Evolutionary conservation across 2,113 vertebrate genomes (phyloP), one percentile per base, ranked within the genome.

Genomic region (Ictidomys tridecemlineatus): DNA sequence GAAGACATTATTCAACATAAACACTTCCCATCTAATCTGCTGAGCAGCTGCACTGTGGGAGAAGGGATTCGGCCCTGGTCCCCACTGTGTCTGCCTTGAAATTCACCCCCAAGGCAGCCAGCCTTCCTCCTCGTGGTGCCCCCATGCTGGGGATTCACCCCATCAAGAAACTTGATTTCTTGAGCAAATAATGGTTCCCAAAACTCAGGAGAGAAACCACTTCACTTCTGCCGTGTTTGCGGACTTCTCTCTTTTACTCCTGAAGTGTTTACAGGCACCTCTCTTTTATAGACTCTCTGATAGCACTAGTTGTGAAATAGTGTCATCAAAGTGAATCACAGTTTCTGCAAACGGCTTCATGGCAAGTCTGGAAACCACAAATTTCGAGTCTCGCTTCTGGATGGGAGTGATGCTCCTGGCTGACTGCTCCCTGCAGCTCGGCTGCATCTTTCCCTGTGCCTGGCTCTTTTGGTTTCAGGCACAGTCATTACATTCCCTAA

Each of bases 311-410:
- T 78, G 56, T 92, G 96, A 96, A 97, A 93, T 5, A 0, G 87
- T 88, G 95, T 97, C 98, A 97, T 95, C 97, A 98, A 98, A 48
- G 77, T 85, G 87, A 98, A 97, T 85, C 95, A 96, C 85, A 76
- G 69, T 79, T 88, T 95, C 95, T 96, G 86, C 91, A 97, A 95
- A 90, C 93, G 88, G 95, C 86, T 97, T 97, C 91, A 87, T 72
- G 89, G 95, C 79, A 83, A 97, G 95, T 95, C 30, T 61, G 63
- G 94, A 95, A 95, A 91, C 63, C 76, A 63, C 22, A 95, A 51
- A 45, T 72, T 94, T 93, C 8, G 53, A n/a, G 39, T 11, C 2
- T 4, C 34, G 0, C 56, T 56, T 20, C 39, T 20, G 0, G 0
- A 20, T 42, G 32, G 16, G 28, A 37, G 79, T 1, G 9, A 7